A percentile compares a stretch with the other conserved stretches of the same genome.
phyloP scores from a whole-genome alignment of 2,888 invertebrate species.

The Ophioninae sp. region DNA sequence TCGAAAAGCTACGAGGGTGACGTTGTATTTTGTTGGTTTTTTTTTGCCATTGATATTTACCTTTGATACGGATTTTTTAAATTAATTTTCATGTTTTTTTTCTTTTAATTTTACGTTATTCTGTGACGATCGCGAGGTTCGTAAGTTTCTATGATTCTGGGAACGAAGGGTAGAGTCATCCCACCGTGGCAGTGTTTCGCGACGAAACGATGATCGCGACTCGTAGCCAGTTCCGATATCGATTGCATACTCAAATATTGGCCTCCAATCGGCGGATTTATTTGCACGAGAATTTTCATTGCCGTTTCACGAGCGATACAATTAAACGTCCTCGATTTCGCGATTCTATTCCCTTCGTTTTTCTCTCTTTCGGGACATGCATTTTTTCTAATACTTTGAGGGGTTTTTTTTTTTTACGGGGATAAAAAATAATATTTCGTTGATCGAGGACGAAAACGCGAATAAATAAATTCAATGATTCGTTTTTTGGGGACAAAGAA shows the following conservation, averaged over 20 bases:
- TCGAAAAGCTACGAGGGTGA: constrained; percentile 34
- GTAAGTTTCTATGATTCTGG: constrained; percentile 9
- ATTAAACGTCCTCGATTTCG: constrained; percentile 23
- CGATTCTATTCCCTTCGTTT: neutral
- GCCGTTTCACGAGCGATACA: constrained; percentile 12
- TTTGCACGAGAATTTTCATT: constrained; percentile 51
- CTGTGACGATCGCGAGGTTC: neutral
- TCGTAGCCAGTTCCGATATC: constrained; percentile 47
- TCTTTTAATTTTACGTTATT: no score
- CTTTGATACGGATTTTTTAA: no score
- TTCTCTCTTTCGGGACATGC: neutral
- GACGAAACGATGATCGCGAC: neutral
- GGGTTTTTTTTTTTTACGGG: neutral
- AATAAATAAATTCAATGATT: no score
- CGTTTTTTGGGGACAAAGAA: neutral
- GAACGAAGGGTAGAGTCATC: constrained; percentile 37
- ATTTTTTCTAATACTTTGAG: no score
- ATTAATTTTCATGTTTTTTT: no score
- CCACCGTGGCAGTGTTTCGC: neutral
- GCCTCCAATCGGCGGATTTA: constrained; percentile 49
- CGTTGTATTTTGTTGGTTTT: neutral
- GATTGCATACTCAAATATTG: constrained; percentile 59
- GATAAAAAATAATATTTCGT: no score
- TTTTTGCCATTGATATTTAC: neutral
- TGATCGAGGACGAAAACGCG: no score